Evolutionary conservation across 2,113 vertebrate species (phyloP), one percentile per base, ranked within the genome.

Genomic region (Oreochromis niloticus): DNA sequence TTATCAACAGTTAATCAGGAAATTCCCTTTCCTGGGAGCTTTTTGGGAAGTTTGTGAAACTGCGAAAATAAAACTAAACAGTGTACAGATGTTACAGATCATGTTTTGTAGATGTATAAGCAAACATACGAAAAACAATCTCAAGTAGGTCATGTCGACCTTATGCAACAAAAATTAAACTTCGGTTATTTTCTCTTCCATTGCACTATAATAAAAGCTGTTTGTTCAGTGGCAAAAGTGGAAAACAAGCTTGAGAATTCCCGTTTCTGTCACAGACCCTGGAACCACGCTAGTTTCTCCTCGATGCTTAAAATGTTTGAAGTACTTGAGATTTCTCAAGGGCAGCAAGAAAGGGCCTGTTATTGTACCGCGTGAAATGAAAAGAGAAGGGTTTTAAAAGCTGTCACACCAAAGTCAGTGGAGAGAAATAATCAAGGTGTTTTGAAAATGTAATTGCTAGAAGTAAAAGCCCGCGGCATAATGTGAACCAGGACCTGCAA

Each of bases 251-350:
- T 89, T 82, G 83, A 87, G 50, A 84, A 87, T 90, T 87, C 90
- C 71, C 89, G 30, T 94, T 92, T 66, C 61, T 86, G 41, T 78
- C 24, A 36, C 63, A 84, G 75, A 87, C 81, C 87, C 89, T 81
- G 84, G 92, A 93, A 90, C 87, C 71, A 83, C 80, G 34, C 59
- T 9, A 87, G 93, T 94, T 93, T 93, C 87, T 86, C 46, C 54
- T 91, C 75, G 73, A 80, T 94, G 89, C 89, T 87, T 90, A n/a
- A 90, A 86, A 94, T 92, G 88, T 95, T 93, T 93, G 85, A 91
- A 94, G 92, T 87, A 85, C 90, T 93, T 91, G 85, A 92, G 80
- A 92, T 93, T 93, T 90, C 83, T 95, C 92, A 95, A 95, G 93
- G 94, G 92, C 85, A 93, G 87, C 86, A 61, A 39, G 66, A 68